These are phyloP conservation scores for Fulica atra DNA, from an alignment of 2,113 vertebrate genomes.

Conservation along the genomic window DNA sequence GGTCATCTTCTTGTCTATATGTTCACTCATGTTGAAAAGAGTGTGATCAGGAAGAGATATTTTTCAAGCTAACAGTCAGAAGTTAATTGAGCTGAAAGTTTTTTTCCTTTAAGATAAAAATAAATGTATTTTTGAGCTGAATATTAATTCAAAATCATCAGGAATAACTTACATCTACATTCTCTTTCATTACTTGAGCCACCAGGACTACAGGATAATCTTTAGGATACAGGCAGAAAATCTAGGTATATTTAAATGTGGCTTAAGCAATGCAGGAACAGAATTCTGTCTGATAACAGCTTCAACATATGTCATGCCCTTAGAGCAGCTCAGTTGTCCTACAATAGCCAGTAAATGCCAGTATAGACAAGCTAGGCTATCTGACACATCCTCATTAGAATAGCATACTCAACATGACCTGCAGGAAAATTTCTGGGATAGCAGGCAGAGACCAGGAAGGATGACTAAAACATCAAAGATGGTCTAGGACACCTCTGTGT, in stretches of 20 bases:
- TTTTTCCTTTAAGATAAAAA: neutral
- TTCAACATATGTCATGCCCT: neutral
- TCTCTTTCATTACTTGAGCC: neutral
- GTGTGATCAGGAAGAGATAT: neutral
- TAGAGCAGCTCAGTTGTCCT: neutral
- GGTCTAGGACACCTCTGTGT: neutral
- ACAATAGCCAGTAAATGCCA: neutral
- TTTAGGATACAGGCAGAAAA: neutral
- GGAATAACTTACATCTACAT: neutral
- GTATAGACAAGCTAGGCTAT: neutral
- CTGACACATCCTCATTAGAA: neutral
- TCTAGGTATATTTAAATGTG: neutral
- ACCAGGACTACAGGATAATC: neutral
- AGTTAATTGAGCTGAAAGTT: neutral
- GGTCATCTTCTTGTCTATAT: neutral
- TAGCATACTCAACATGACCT: neutral
- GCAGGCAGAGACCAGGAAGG: neutral
- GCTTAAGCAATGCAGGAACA: neutral
- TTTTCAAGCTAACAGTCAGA: neutral
- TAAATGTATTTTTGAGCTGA: neutral
- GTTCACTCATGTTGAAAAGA: neutral
- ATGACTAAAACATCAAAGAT: neutral
- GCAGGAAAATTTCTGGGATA: neutral
- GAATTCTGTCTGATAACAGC: neutral
- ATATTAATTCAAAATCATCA: neutral